These are phyloP conservation scores for Strigamia transsilvanica DNA, from an alignment of 2,888 invertebrate genomes.

Conservation along the genomic window DNA sequence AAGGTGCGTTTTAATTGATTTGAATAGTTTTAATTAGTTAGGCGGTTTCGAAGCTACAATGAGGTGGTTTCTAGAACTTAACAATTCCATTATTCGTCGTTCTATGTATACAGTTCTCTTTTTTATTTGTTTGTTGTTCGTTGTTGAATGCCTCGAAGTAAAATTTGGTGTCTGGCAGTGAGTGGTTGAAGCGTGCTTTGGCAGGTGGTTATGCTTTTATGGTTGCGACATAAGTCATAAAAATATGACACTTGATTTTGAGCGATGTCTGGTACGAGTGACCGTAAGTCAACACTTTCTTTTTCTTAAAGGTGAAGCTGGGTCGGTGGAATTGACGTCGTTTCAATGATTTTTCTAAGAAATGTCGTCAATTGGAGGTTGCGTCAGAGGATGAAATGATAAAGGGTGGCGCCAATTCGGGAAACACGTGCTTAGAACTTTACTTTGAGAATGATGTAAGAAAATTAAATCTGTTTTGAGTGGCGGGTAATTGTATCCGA, in stretches of 20 bases:
- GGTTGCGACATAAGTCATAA: constrained; percentile 20
- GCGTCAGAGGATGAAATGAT: neutral
- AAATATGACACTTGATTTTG: constrained; percentile 19
- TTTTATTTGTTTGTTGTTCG: neutral
- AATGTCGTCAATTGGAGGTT: neutral
- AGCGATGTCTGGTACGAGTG: constrained; percentile 9
- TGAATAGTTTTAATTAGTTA: constrained; percentile 1
- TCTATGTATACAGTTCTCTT: neutral
- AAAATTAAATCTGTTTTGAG: constrained; percentile 1
- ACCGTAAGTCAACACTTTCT: constrained; percentile 1
- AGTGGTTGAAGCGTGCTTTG: constrained; percentile 6
- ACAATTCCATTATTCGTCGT: neutral
- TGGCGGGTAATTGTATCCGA: constrained; percentile 14
- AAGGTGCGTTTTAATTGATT: constrained; percentile 20
- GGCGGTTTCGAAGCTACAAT: neutral
- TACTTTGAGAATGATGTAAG: neutral
- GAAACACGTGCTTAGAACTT: neutral
- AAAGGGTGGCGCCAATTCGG: neutral
- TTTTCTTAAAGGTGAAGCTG: neutral
- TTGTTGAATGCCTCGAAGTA: neutral
- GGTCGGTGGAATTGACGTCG: neutral
- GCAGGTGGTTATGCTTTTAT: neutral
- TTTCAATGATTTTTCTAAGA: neutral
- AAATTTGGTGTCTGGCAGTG: constrained; percentile 13
- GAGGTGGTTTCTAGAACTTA: neutral